Percentiles rank a stretch among this genome's conserved stretches.
phyloP scores from a whole-genome alignment of 2,888 invertebrate genomes.

The Stratiomys singularior region DNA sequence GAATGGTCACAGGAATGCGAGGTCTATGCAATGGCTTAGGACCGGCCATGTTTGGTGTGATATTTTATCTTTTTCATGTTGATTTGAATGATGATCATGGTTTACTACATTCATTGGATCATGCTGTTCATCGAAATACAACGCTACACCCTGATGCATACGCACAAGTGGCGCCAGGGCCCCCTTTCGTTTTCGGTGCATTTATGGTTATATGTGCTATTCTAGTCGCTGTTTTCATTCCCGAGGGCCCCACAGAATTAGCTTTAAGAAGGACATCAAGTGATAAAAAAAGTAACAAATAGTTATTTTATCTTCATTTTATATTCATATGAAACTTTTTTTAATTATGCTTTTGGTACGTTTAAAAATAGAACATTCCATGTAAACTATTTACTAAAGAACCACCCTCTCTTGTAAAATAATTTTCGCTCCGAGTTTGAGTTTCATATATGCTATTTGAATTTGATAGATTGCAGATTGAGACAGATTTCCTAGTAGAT shows the following conservation, averaged over 20 bases:
- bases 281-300: slow-evolving; percentile 1
- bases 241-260: slow-evolving; percentile 70
- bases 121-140: slow-evolving; percentile 60
- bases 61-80: slow-evolving; percentile 98
- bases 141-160: slow-evolving; percentile 65
- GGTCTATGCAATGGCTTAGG: slow-evolving; percentile 98
- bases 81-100: slow-evolving; percentile 85
- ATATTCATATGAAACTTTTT: no score
- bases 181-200: slow-evolving; percentile 98
- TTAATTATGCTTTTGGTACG: no score
- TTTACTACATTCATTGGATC: slow-evolving; percentile 56
- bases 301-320: background rate
- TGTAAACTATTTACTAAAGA: no score
- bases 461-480: no score
- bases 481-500: no score
- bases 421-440: no score
- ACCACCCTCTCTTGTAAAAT: no score
- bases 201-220: slow-evolving; percentile 95
- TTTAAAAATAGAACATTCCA: no score
- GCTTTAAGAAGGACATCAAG: slow-evolving; percentile 56
- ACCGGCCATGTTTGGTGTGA: slow-evolving; percentile 97
- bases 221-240: slow-evolving; percentile 89
- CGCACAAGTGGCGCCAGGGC: slow-evolving; percentile 89
- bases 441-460: no score
- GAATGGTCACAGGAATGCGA: slow-evolving; percentile 98